Conservation (phyloP, 2,888 invertebrate species). For the Abrostola triplasia region DNA sequence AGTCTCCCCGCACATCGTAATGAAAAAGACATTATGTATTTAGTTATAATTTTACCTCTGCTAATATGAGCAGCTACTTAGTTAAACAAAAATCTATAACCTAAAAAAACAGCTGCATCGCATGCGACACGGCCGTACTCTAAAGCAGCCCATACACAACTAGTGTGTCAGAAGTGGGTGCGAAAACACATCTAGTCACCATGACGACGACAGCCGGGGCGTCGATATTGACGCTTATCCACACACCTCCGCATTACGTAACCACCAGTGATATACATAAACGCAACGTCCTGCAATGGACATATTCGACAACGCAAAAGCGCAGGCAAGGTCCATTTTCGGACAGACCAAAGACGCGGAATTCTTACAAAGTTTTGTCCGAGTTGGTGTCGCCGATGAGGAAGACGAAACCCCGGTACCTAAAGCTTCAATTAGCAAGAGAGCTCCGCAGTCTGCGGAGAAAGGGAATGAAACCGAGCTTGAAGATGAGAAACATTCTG, state of each 20-base stretch:
- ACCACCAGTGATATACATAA: conserved; percentile 46
- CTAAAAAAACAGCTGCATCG: neutral
- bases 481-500: conserved; percentile 72
- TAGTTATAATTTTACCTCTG: neutral
- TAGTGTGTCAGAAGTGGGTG: conserved; percentile 72
- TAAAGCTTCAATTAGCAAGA: conserved; percentile 82
- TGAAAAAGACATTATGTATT: neutral
- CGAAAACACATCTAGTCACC: conserved; percentile 81
- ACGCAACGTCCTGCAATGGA: conserved; percentile 60
- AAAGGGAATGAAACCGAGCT: conserved; percentile 66
- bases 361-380: conserved; percentile 93
- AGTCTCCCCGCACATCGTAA: neutral
- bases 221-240: conserved; percentile 81
- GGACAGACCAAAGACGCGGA: conserved; percentile 92
- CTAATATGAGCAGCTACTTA: no score
- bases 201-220: conserved; percentile 82
- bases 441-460: conserved; percentile 74
- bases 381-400: conserved; percentile 90
- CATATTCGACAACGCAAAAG: conserved; percentile 77
- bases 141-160: conserved; percentile 55
- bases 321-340: conserved; percentile 89
- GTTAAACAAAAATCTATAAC: neutral
- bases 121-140: conserved; percentile 45
- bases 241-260: conserved; percentile 77
- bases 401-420: conserved; percentile 83